Evolutionary conservation across 1,140 invertebrate genomes (phyloP).

Genomic region (Halyomorpha halys): DNA sequence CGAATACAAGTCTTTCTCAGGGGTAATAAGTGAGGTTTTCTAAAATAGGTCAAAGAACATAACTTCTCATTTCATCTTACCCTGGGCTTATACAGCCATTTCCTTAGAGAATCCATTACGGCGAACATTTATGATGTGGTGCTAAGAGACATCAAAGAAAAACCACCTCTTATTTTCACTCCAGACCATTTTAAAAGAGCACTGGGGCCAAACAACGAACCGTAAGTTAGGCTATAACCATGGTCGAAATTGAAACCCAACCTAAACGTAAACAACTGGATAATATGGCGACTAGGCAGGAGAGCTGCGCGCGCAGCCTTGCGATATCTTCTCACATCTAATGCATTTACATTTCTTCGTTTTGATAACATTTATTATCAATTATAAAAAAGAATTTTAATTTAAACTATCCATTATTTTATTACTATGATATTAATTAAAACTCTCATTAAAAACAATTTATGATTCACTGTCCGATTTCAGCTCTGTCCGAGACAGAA

Average conservation of each 20-base stretch:
- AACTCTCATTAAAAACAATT: not conserved
- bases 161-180: slow-evolving; percentile 19
- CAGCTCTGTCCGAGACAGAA: no score
- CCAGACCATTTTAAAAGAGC: slow-evolving; percentile 3
- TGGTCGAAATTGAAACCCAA: slow-evolving; percentile 16
- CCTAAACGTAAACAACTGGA: slow-evolving; percentile 23
- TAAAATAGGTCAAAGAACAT: slow-evolving; percentile 18
- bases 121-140: slow-evolving; percentile 17
- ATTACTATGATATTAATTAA: not conserved
- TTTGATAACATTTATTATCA: not conserved
- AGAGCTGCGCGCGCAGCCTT: no score
- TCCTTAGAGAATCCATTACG: slow-evolving; percentile 75
- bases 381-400: not conserved
- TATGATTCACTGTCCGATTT: not conserved
- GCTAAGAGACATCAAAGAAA: slow-evolving; percentile 28
- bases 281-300: slow-evolving; percentile 12
- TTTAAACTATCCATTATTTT: not conserved
- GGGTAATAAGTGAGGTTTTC: not conserved
- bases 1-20: not conserved
- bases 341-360: not conserved
- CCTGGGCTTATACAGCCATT: slow-evolving; percentile 87
- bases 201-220: not conserved
- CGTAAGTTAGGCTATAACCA: slow-evolving; percentile 18
- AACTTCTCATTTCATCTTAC: slow-evolving; percentile 39
- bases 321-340: not conserved